These are phyloP conservation scores for Mythimna impura DNA, from an alignment of 2,888 invertebrate species.

Conservation along the genomic window DNA sequence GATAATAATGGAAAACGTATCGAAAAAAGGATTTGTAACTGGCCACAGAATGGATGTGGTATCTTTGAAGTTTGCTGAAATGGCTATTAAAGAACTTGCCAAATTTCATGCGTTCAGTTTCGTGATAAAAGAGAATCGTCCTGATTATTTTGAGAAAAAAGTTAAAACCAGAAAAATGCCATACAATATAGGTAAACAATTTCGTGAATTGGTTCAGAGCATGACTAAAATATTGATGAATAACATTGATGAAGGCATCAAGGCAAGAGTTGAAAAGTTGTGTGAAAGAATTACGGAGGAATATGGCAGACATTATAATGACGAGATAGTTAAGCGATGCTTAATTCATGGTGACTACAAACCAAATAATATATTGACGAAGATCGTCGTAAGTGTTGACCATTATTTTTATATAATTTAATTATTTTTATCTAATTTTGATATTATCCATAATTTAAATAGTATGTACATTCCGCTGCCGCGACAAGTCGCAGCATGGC, in stretches of 20 bases:
- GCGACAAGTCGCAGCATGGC: too few species aligned
- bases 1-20: slow-evolving; percentile 77
- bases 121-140: slow-evolving; percentile 67
- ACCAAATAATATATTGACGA: slow-evolving; percentile 76
- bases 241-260: slow-evolving; percentile 63
- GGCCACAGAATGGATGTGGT: slow-evolving; percentile 71
- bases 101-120: slow-evolving; percentile 78
- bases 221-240: slow-evolving; percentile 57
- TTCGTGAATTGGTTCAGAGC: slow-evolving; percentile 60
- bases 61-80: slow-evolving; percentile 72
- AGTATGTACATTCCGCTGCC: too few species aligned
- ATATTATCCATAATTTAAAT: too few species aligned
- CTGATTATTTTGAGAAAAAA: slow-evolving; percentile 70
- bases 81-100: slow-evolving; percentile 74
- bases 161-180: slow-evolving; percentile 63
- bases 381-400: slow-evolving; percentile 72
- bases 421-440: too few species aligned
- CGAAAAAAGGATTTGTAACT: slow-evolving; percentile 72
- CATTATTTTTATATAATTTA: neutral
- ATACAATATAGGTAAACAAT: slow-evolving; percentile 66
- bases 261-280: slow-evolving; percentile 61
- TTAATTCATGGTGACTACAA: slow-evolving; percentile 81
- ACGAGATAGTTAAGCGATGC: slow-evolving; percentile 62
- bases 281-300: slow-evolving; percentile 59
- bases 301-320: slow-evolving; percentile 63